These are phyloP conservation scores for Phenganax stokvisi DNA, from an alignment of 92 coral and sea anemone species.

Conservation along the genomic window DNA sequence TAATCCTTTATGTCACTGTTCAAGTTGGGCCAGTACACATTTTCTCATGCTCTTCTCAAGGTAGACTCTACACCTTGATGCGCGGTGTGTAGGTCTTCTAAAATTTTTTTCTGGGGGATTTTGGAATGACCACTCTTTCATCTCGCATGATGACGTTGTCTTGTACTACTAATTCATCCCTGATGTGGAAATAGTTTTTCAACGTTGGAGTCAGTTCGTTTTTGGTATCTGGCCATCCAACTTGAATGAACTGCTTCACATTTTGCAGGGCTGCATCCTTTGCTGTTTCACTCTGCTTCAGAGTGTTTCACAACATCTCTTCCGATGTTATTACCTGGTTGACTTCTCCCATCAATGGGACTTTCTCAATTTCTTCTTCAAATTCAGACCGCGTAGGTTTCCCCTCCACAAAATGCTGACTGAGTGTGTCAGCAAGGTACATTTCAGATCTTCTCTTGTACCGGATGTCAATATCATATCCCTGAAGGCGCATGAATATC, in stretches of 20 bases:
- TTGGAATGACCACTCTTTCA: not conserved
- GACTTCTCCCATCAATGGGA: not conserved
- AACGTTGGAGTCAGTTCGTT: not conserved
- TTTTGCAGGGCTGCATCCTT: not conserved
- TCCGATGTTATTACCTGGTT: not conserved
- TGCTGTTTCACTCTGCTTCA: not conserved
- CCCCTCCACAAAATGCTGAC: constrained; percentile 14
- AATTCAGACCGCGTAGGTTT: not conserved
- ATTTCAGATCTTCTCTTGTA: constrained; percentile 27
- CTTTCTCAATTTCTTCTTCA: constrained; percentile 19
- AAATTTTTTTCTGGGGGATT: not conserved
- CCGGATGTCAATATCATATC: constrained; percentile 12
- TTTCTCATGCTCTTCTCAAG: constrained; percentile 30
- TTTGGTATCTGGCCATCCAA: not conserved
- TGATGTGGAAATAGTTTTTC: not conserved
- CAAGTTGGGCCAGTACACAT: constrained; percentile 26
- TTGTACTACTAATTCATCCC: not conserved
- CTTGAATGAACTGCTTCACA: not conserved
- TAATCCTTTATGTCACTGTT: constrained; percentile 10
- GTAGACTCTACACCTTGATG: not conserved
- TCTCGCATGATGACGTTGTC: not conserved
- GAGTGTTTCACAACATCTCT: not conserved
- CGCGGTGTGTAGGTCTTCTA: not conserved
- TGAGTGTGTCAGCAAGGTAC: constrained; percentile 35
- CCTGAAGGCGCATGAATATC: constrained; percentile 21